Evolutionary conservation across 2,888 invertebrate species (phyloP).

Genomic region (Trichopoda pennipes): DNA sequence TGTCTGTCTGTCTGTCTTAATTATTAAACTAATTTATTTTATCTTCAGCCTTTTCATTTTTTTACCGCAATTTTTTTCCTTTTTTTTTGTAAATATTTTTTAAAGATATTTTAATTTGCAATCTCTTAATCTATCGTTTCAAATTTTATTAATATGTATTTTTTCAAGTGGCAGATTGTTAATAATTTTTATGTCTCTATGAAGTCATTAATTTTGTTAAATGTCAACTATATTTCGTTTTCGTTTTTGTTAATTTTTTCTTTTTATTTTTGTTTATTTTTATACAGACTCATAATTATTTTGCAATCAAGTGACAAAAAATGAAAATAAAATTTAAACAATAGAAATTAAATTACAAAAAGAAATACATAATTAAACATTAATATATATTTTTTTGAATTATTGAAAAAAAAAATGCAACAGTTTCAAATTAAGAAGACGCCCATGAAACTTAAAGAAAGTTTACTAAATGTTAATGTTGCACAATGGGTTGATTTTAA

Average conservation of each 20-base stretch:
- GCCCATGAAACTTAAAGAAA: no score
- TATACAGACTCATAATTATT: constrained; percentile 21
- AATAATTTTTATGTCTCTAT: constrained; percentile 46
- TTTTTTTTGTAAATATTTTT: constrained; percentile 13
- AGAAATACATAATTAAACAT: background rate
- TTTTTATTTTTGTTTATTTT: constrained; percentile 1
- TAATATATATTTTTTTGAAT: no score
- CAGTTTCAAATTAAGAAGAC: no score
- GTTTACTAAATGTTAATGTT: no score
- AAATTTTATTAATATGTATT: constrained; percentile 18
- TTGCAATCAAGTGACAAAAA: constrained; percentile 3
- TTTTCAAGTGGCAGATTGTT: constrained; percentile 26
- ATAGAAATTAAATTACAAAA: constrained; percentile 14
- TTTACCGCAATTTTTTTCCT: no score
- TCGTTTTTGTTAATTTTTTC: no score
- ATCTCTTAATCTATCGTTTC: constrained; percentile 21
- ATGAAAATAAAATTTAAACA: background rate
- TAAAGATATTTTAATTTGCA: constrained; percentile 15
- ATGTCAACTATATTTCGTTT: constrained; percentile 30
- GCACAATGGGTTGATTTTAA: no score
- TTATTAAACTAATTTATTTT: no score
- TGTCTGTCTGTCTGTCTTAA: no score
- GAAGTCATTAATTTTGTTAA: constrained; percentile 44
- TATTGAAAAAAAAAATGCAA: no score
- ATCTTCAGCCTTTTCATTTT: no score